Evolutionary conservation across 2,888 invertebrate species (phyloP), one percentile per base, ranked within the genome.

Genomic region (Subacronicta megacephala): DNA sequence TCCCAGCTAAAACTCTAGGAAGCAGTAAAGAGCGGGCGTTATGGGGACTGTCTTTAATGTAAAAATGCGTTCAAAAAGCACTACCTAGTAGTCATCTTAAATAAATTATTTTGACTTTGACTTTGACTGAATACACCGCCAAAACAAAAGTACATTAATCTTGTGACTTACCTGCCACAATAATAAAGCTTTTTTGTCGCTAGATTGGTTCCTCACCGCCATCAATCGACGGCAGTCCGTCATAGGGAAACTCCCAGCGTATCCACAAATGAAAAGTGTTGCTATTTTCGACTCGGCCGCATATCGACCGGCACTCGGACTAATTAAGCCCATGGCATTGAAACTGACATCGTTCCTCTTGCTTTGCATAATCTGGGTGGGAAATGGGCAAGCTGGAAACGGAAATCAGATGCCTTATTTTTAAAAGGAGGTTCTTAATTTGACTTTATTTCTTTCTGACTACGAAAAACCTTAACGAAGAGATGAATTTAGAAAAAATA

Each of bases 311-410:
- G 42, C 59, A 70, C 72, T 75, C 40, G n/a, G 44, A 18, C 60
- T 75, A 75, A 75, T 75, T 72, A 60, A 54, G 26, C 44, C 44
- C 47, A 47, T 72, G 75, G 41, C 74, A 72, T 72, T 75, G 75
- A 60, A 56, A 54, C 23, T 38, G 40, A 52, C 57, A 61, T 12
- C 18, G 42, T 47, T 41, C 26, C 46, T 33, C 31, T 41, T 17
- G 54, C 47, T 73, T 64, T 62, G 29, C 47, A 66, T 63, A 60
- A 54, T 33, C 44, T 50, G 10, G 18, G 31, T 15, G 29, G 33
- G 29, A 54, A 60, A 52, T 17, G 4, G 36, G 33, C 46, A 26
- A 23, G n/a, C 15, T 20, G 4, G 9, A 0, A 13, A 7, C 10
- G n/a, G 3, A 31, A 59, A 26, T 43, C 16, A 1, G 16, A 7